phyloP scores from a whole-genome alignment of 2,888 invertebrate genomes.

The Subacronicta megacephala region DNA sequence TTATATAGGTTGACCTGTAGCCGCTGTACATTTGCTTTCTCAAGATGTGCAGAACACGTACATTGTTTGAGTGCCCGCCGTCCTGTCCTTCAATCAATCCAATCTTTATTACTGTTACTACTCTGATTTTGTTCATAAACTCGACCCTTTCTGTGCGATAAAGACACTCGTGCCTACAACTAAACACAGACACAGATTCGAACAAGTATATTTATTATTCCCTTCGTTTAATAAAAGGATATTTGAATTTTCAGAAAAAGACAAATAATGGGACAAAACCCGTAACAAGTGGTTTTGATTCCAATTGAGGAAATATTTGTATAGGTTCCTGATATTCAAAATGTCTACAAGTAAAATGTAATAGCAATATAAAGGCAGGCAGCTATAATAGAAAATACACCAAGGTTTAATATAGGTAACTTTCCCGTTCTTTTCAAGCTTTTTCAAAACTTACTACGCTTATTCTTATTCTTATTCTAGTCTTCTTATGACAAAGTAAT shows the following conservation, averaged over 20 bases:
- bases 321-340: background rate
- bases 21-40: no score
- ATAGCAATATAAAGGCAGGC: no score
- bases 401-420: no score
- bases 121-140: constrained; percentile 4
- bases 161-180: background rate
- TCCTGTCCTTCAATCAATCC: constrained; percentile 32
- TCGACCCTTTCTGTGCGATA: background rate
- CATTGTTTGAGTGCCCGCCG: constrained; percentile 9
- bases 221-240: background rate
- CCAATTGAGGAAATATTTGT: background rate
- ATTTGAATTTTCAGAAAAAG: background rate
- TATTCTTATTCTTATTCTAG: no score
- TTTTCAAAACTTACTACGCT: no score
- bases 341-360: no score
- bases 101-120: constrained; percentile 35
- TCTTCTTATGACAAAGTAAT: no score
- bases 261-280: background rate
- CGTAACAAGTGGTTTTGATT: background rate
- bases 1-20: no score
- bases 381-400: no score
- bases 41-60: constrained; percentile 22
- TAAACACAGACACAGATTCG: background rate
- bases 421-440: no score
- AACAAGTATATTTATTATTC: background rate